Evolutionary conservation across 2,888 invertebrate species (phyloP), one percentile per base, ranked within the genome.

Genomic region (Caenorhabditis sp.): DNA sequence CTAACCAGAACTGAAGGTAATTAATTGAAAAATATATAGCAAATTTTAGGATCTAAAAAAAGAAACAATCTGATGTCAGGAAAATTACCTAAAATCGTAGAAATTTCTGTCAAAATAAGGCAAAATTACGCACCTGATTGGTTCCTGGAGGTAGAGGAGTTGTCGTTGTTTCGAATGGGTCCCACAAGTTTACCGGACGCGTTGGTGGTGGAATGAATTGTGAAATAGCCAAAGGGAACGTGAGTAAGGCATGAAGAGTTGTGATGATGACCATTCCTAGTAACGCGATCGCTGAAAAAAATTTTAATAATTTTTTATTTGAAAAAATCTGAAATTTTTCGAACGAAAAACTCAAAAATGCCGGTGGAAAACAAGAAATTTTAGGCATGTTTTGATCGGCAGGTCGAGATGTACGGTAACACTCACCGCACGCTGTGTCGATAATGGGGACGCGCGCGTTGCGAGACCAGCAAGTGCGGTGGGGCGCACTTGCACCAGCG

Each of bases 141-240:
- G 53, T 30, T 70, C 73, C 65, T 37, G 48, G 50, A 4, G 83
- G 82, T 24, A 62, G 24, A 17, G 68, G 73, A 8, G 83, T 82
- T 24, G 83, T 78, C 27, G 81, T 71, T 39, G 78, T 63, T 13
- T 80, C 83, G 45, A 83, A 81, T 7, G 87, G 86, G 76, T 87
- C 78, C 83, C 84, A 87, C 32, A 87, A 65, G 70, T 87, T 85
- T 17, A 87, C 71, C 5, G 85, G 81, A 43, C 86, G 75, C 15
- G 85, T 85, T 13, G 85, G 84, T 59, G 83, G 80, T 2, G 77
- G 71, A 11, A 78, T 43, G 27, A 68, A 74, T 26, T 80, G 80
- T n/a, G 72, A 56, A 55, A 71, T 55, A 53, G 59, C 70, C 59
- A 70, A 46, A 37, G 59, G 59, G 13, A 70, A 27, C 26, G 37